Evolutionary conservation across 2,797 vertebrate genomes (phyloP).

Genomic region (Alexandromys oeconomus): DNA sequence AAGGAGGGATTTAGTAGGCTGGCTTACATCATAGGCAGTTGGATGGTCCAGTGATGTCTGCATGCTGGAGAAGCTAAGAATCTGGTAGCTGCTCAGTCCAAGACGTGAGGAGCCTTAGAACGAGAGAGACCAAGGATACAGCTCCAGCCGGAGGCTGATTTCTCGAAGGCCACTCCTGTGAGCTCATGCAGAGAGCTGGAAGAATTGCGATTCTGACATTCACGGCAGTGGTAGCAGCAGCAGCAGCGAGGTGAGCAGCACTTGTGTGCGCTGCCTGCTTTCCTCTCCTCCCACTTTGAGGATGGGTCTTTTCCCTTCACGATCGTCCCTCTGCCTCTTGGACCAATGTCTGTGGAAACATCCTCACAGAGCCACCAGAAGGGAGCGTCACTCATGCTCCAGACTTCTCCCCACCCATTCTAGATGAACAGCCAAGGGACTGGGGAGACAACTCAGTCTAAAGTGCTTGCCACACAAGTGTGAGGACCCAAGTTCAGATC

Average conservation of each 20-base stretch:
- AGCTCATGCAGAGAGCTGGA: no score
- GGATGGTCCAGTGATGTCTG: not conserved
- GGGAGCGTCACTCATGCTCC: no score
- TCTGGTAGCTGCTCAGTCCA: not conserved
- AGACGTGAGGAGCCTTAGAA: not conserved
- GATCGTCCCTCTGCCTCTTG: not conserved
- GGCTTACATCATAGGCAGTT: not conserved
- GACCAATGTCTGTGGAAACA: not conserved
- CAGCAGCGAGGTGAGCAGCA: not conserved
- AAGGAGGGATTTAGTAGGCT: not conserved
- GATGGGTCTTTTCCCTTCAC: not conserved
- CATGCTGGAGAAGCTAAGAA: not conserved
- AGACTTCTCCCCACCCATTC: not conserved
- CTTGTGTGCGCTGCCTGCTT: not conserved
- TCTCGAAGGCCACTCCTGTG: not conserved
- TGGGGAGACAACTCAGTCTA: not conserved
- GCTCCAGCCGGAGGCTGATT: no score
- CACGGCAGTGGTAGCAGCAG: no score
- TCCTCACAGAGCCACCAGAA: not conserved
- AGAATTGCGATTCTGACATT: no score
- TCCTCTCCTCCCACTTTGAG: not conserved
- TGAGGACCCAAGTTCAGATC: not conserved
- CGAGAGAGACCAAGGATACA: not conserved
- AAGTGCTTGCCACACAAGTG: not conserved
- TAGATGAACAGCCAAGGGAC: not conserved